Evolutionary conservation across 2,797 vertebrate species (phyloP).

Genomic region (Ceryle rudis): DNA sequence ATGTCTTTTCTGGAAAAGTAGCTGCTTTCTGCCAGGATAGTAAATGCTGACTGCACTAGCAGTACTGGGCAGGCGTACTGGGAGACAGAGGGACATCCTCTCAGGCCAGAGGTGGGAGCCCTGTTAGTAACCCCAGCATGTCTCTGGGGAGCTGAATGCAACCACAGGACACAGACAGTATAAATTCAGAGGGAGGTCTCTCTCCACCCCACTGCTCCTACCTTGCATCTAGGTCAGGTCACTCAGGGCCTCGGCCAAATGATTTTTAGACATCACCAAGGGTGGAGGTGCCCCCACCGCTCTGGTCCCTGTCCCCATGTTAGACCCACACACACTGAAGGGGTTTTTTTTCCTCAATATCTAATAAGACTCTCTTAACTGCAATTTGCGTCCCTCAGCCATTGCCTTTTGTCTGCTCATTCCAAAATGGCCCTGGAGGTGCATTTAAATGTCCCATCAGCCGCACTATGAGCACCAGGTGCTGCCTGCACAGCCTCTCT

Average conservation of each 20-base stretch:
- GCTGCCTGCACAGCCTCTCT: background rate
- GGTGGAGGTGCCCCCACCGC: background rate
- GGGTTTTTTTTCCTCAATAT: background rate
- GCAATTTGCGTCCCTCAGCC: background rate
- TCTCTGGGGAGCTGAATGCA: background rate
- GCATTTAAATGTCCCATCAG: background rate
- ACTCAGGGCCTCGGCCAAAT: background rate
- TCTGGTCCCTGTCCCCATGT: background rate
- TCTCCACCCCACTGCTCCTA: background rate
- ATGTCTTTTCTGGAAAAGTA: conserved; percentile 21
- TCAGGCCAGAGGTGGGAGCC: background rate
- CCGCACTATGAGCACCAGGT: background rate
- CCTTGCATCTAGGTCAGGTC: background rate
- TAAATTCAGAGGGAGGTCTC: background rate
- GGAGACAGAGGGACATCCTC: background rate
- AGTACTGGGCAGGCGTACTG: background rate
- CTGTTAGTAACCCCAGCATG: background rate
- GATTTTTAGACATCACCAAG: background rate
- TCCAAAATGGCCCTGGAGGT: background rate
- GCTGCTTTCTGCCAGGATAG: background rate
- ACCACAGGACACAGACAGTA: background rate
- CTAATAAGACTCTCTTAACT: background rate
- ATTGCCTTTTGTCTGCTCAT: background rate
- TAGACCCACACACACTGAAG: background rate
- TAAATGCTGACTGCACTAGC: background rate